Evolutionary conservation across 2,113 vertebrate genomes (phyloP).

Genomic region (Sander vitreus): DNA sequence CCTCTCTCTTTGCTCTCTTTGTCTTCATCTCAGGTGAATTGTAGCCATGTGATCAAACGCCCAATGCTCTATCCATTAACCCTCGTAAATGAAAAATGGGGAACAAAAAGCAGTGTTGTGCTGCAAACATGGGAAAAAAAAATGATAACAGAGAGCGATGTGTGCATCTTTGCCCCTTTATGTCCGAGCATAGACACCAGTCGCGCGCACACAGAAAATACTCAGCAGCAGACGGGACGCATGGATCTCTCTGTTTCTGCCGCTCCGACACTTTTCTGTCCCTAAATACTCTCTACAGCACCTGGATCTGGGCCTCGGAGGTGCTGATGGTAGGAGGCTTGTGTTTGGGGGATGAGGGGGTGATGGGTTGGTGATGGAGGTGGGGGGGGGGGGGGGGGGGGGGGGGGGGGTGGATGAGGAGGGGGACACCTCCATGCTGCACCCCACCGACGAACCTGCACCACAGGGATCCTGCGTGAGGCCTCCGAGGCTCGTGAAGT

Average conservation of each 20-base stretch:
- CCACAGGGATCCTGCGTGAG: slow-evolving; percentile 48
- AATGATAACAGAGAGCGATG: slow-evolving; percentile 86
- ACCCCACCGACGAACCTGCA: slow-evolving; percentile 26
- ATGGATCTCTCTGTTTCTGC: slow-evolving; percentile 58
- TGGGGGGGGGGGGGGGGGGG: not conserved
- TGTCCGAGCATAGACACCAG: slow-evolving; percentile 75
- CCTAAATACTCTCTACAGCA: slow-evolving; percentile 10
- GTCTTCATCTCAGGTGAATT: slow-evolving; percentile 89
- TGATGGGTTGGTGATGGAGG: slow-evolving; percentile 11
- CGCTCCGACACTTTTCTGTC: slow-evolving; percentile 30
- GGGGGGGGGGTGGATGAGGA: not conserved
- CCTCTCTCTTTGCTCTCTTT: slow-evolving; percentile 86
- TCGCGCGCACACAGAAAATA: slow-evolving; percentile 73
- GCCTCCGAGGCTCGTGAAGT: slow-evolving; percentile 67
- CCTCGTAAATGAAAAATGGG: slow-evolving; percentile 87
- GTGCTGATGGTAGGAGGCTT: slow-evolving; percentile 49
- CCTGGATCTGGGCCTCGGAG: slow-evolving; percentile 63
- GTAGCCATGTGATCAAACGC: slow-evolving; percentile 89
- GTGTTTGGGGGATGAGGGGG: slow-evolving; percentile 22
- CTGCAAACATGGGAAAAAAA: slow-evolving; percentile 84
- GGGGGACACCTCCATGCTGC: slow-evolving; percentile 44
- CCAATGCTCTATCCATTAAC: slow-evolving; percentile 86
- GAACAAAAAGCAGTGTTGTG: slow-evolving; percentile 89
- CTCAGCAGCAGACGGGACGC: slow-evolving; percentile 68
- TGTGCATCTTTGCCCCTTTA: slow-evolving; percentile 81